phyloP scores from a whole-genome alignment of 2,888 invertebrate genomes.

The Drosophila lacicola region DNA sequence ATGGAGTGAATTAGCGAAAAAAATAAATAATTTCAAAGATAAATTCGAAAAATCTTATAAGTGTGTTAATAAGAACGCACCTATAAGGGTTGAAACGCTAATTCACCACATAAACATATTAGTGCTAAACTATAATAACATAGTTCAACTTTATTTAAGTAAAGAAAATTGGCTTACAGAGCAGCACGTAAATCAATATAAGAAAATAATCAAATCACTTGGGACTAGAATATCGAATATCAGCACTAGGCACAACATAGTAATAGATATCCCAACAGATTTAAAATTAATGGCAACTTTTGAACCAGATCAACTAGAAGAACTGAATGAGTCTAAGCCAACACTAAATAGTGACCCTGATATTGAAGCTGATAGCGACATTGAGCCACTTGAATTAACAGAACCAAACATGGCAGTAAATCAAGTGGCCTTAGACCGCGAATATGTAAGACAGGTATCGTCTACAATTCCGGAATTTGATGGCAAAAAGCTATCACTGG shows the following conservation, averaged over 20 bases:
- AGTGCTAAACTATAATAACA: too few relatives aligned
- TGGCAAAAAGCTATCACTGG: background rate
- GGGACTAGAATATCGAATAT: too few relatives aligned
- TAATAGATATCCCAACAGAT: conserved; percentile 2
- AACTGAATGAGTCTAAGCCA: background rate
- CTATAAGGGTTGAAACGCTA: conserved; percentile 4
- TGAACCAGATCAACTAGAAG: background rate
- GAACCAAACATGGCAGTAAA: background rate
- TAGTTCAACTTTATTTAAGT: too few relatives aligned
- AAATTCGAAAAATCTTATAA: background rate
- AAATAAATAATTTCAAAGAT: too few relatives aligned
- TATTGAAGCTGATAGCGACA: background rate
- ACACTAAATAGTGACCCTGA: background rate
- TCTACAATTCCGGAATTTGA: background rate
- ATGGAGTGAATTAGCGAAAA: too few relatives aligned
- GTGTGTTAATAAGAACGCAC: background rate
- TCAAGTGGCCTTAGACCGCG: background rate
- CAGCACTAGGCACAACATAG: too few relatives aligned
- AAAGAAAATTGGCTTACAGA: too few relatives aligned
- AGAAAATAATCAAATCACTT: too few relatives aligned
- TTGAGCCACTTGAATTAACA: background rate
- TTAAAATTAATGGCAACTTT: background rate
- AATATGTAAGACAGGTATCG: background rate
- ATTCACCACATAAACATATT: background rate
- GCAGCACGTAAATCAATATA: too few relatives aligned